A percentile compares a stretch with the other conserved stretches of the same genome.
Evolutionary conservation across 2,888 invertebrate species (phyloP).

Genomic region (Andrena camellia): DNA sequence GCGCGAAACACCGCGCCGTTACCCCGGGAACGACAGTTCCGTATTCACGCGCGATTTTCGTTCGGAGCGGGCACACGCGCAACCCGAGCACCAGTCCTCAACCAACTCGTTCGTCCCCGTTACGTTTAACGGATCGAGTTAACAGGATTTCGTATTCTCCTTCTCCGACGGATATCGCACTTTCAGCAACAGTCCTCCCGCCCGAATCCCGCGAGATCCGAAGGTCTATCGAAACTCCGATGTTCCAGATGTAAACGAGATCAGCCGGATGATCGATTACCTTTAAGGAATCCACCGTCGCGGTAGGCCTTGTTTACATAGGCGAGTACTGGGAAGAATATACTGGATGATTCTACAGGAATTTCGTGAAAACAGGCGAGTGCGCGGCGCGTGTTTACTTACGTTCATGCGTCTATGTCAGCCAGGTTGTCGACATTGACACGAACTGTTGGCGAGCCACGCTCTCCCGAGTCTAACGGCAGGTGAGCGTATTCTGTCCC

Average conservation of each 20-base stretch:
- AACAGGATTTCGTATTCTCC: slow-evolving; percentile 56
- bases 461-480: neutral
- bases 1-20: neutral
- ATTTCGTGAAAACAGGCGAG: slow-evolving; percentile 31
- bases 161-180: slow-evolving; percentile 8
- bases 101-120: slow-evolving; percentile 36
- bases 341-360: neutral
- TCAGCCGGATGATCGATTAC: neutral
- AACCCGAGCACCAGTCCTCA: neutral
- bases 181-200: neutral
- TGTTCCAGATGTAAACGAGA: neutral
- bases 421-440: slow-evolving; percentile 23
- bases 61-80: slow-evolving; percentile 6
- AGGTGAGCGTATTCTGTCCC: slow-evolving; percentile 12
- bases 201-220: neutral
- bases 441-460: slow-evolving; percentile 6
- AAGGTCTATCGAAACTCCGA: neutral
- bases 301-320: slow-evolving; percentile 42
- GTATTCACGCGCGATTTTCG: slow-evolving; percentile 33
- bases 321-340: neutral
- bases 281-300: slow-evolving; percentile 6
- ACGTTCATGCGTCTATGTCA: slow-evolving; percentile 47
- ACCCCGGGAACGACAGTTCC: neutral
- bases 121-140: slow-evolving; percentile 59
- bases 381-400: slow-evolving; percentile 31